Base-by-base conservation (phyloP, 2,888 invertebrate species). In the Aquatica leii region DNA sequence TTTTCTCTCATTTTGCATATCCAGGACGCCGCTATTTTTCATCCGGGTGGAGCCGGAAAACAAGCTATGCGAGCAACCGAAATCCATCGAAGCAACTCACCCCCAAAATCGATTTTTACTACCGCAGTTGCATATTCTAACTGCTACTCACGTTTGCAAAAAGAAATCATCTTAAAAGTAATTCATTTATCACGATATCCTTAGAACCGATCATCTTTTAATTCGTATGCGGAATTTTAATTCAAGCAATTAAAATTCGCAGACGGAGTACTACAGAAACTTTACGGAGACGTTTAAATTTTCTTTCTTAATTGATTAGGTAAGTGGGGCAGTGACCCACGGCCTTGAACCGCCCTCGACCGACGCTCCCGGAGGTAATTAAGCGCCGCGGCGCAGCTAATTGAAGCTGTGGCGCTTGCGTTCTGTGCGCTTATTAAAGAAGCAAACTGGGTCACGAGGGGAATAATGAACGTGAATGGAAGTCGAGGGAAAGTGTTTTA, bases 401-500 rank as follows among this genome's bases (percentile, higher is more conserved):
- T 79, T 80, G 79, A 78, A 78, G 76, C 74, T 73, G 74, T 56
- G 72, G 78, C 78, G 79, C 78, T 73, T 77, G 78, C 78, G 78
- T 77, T 69, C 74, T 72, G 70, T 69, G 71, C 76, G 73, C 76
- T 79, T 78, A 79, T 79, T 80, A 80, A 80, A 78, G 79, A 79
- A 77, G 78, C 78, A 75, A 77, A 78, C 77, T 79, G 74, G 79
- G 79, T 80, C 78, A 79, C 76, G 77, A 77, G 79, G 80, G 78
- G 77, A 80, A 80, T 80, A 80, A 80, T 80, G 79, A 80, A 76
- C 76, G 76, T 71, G 72, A 76, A 76, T 75, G 77, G 75, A 79
- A 79, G 78, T 77, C 79, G 77, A 79, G 80, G 77, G 79, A 81
- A 81, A 81, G 81, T 80, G 78, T 80, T 80, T 78, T 78, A 78